phyloP scores from a whole-genome alignment of 1,140 invertebrate species.

The Colletes gigas region DNA sequence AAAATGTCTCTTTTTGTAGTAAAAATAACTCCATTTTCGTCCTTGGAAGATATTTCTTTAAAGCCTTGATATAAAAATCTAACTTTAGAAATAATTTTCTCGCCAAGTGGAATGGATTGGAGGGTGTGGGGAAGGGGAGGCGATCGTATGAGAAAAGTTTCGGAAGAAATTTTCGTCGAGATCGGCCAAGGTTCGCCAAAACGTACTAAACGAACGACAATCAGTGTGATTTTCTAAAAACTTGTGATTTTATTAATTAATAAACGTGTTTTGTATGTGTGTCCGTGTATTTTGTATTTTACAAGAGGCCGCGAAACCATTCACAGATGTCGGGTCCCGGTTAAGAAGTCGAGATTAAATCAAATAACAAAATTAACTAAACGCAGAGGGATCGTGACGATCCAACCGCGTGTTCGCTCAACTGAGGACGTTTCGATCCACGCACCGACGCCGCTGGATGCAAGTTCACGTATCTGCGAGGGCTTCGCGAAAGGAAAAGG shows the following conservation, averaged over 20 bases:
- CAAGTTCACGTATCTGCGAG: not conserved
- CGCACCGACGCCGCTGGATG: conserved; percentile 39
- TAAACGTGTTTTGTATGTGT: conserved; percentile 78
- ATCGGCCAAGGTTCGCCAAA: too few relatives aligned
- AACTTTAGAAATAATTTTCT: too few relatives aligned
- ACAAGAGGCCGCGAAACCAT: conserved; percentile 76
- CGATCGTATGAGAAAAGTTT: too few relatives aligned
- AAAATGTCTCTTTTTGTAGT: too few relatives aligned
- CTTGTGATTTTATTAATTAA: conserved; percentile 81
- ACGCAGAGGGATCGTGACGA: conserved; percentile 71
- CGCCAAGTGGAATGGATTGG: too few relatives aligned
- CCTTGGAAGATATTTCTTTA: too few relatives aligned
- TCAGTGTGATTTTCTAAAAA: conserved; percentile 75
- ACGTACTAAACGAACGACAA: conserved; percentile 4
- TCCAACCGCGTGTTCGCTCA: conserved; percentile 68
- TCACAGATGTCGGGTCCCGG: conserved; percentile 67
- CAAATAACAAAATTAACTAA: conserved; percentile 82
- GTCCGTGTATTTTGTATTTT: conserved; percentile 77
- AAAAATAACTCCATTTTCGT: too few relatives aligned
- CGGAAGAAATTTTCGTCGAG: too few relatives aligned
- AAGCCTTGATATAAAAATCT: too few relatives aligned
- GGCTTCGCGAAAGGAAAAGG: not conserved
- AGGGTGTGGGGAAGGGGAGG: too few relatives aligned
- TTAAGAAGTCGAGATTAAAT: conserved; percentile 77
- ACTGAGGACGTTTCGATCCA: conserved; percentile 59